Base-by-base conservation (phyloP, 1,140 invertebrate genomes). In the Lordiphosa stackelbergi region DNA sequence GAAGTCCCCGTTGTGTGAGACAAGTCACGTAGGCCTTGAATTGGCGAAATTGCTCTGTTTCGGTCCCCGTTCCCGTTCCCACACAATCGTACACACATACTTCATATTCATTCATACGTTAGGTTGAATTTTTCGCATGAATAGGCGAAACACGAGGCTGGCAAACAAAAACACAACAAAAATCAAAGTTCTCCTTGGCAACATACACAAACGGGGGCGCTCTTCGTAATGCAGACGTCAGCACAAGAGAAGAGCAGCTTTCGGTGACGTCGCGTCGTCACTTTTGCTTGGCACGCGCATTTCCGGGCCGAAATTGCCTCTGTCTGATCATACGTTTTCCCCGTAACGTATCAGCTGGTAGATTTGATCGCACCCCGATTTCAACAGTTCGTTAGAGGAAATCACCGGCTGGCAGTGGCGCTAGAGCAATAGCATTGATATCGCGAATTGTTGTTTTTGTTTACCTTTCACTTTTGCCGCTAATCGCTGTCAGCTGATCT, bases 1-100 rank as follows among this genome's bases (percentile, higher is more conserved):
- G 43, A 40, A 60, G 52, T 52, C 56, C 37, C 64, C 59, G 51
- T 52, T 63, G 55, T 73, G 74, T 79, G 75, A 79, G 75, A 81
- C 71, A 64, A 81, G 75, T 79, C 75, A 79, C 75, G 75, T 79
- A 79, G 75, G 75, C 75, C 75, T 79, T 79, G 75, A 79, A 79
- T 71, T 63, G 54, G 75, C 61, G 53, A 81, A 73, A 70, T 81
- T 79, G 54, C 75, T 79, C 48, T 53, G 52, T 55, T 43, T 38
- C 35, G 22, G 35, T 11, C 31, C 52, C 13, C 47, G 22, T 10
- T 45, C 46, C 35, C 37, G 45, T 28, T 66, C 41, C 51, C 31
- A 13, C 47, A 34, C 56, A 42, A 42, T 45, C 63, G 55, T 41
- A 12, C 59, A 63, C 66, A 49, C 73, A 65, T 65, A 71, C 56